Evolutionary conservation across 2,113 vertebrate species (phyloP), one percentile per base, ranked within the genome.

Genomic region (Amphiprion percula): DNA sequence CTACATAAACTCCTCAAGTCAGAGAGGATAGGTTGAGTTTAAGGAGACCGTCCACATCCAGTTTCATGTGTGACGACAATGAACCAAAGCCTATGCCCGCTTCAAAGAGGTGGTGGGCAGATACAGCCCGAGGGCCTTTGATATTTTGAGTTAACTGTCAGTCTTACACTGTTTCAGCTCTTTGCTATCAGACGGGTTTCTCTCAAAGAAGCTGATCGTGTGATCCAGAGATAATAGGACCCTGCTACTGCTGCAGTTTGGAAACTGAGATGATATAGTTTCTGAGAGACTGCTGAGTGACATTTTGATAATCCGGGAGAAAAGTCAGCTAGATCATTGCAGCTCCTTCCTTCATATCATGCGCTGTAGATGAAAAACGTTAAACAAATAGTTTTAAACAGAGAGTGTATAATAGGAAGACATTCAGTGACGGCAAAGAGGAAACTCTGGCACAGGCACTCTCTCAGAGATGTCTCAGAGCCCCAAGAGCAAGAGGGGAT

Each of bases 401-500:
- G 17, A 53, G 39, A 49, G 14, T 62, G 23, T 61, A 59, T 64
- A 70, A 67, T 47, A 53, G 71, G 19, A 61, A 69, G 85, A 70
- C 59, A 58, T 81, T 83, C 59, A 80, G 66, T 79, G 78, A 84
- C 81, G 83, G 86, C 10, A 66, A 68, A 85, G 65, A 71, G 37
- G 49, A 85, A 59, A 84, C 73, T 84, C 47, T 69, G 77, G 80
- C 75, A 89, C 69, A 85, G 71, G 52, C 77, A 74, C 58, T 68
- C 77, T 86, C 82, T 65, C 77, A 23, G 83, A 88, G 83, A 91
- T 71, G 82, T 88, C 89, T 90, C 89, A 61, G 60, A 84, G 80
- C 58, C 80, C 61, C 76, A 65, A 77, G 77, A 90, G 87, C 80
- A 64, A 24, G 47, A 83, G 76, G 77, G 71, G 85, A 92, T 93